Evolutionary conservation across 2,113 vertebrate species (phyloP).

Genomic region (Otis tarda): DNA sequence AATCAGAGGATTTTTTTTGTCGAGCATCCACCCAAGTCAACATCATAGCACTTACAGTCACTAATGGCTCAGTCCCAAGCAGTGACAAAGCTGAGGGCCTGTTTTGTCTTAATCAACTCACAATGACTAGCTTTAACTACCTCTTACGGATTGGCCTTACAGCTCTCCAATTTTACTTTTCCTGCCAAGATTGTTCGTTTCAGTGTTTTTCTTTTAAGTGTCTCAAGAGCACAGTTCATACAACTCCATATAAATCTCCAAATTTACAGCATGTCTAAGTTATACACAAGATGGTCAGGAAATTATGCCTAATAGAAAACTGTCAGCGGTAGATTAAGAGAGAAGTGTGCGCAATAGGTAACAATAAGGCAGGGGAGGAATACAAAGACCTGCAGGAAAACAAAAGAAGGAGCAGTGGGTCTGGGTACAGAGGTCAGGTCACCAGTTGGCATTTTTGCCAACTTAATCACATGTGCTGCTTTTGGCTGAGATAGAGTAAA

Average conservation of each 20-base stretch:
- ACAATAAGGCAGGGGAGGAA: background rate
- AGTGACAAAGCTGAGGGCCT: background rate
- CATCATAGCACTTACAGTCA: background rate
- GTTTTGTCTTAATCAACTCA: constrained; percentile 36
- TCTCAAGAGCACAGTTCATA: constrained; percentile 40
- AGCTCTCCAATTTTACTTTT: constrained; percentile 12
- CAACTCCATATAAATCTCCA: constrained; percentile 42
- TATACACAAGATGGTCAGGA: constrained; percentile 58
- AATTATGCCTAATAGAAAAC: constrained; percentile 49
- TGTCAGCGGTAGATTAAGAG: constrained; percentile 53
- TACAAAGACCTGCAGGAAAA: background rate
- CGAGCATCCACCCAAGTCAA: background rate
- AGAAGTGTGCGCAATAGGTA: constrained; percentile 17
- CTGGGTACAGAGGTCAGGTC: background rate
- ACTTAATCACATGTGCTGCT: background rate
- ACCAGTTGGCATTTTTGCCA: background rate
- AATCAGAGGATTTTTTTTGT: background rate
- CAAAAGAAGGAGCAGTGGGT: background rate
- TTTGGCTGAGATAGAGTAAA: too few relatives aligned
- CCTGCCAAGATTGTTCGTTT: constrained; percentile 23
- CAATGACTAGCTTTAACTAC: constrained; percentile 23
- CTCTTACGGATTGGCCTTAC: background rate
- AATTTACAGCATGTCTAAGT: constrained; percentile 40
- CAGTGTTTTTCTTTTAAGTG: constrained; percentile 29
- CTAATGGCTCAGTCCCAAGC: constrained; percentile 16